A percentile compares a stretch with the other conserved stretches of the same genome.
These are phyloP conservation scores for Frankliniella intonsa DNA, from an alignment of 2,888 invertebrate species.

Conservation along the genomic window DNA sequence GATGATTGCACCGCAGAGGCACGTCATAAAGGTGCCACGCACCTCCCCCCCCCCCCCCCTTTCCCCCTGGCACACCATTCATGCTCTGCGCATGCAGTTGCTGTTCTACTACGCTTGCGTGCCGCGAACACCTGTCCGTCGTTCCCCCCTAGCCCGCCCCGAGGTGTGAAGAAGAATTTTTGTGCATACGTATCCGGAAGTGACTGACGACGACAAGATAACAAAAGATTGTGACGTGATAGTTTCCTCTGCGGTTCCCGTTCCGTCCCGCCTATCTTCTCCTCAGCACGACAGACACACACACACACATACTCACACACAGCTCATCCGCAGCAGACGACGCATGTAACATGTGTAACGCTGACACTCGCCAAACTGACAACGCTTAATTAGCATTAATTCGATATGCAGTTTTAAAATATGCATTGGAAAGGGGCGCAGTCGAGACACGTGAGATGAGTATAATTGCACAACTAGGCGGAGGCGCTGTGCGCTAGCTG, in stretches of 20 bases:
- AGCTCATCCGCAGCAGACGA: background rate
- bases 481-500: background rate
- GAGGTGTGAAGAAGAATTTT: too few species aligned
- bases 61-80: too few species aligned
- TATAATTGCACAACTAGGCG: background rate
- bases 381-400: slow-evolving; percentile 20
- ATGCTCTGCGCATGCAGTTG: too few species aligned
- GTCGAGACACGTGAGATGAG: background rate
- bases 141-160: too few species aligned
- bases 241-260: background rate
- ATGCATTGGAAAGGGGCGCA: background rate
- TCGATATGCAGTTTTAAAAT: background rate
- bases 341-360: background rate
- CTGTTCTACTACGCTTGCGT: too few species aligned
- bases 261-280: background rate
- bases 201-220: background rate
- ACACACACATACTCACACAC: background rate
- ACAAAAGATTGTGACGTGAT: background rate
- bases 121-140: too few species aligned
- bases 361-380: slow-evolving; percentile 9
- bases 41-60: too few species aligned
- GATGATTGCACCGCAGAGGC: too few species aligned
- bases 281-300: background rate
- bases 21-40: too few species aligned
- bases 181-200: too few species aligned